Base-by-base conservation (phyloP, 2,113 vertebrate genomes). In the Sorex fumeus region DNA sequence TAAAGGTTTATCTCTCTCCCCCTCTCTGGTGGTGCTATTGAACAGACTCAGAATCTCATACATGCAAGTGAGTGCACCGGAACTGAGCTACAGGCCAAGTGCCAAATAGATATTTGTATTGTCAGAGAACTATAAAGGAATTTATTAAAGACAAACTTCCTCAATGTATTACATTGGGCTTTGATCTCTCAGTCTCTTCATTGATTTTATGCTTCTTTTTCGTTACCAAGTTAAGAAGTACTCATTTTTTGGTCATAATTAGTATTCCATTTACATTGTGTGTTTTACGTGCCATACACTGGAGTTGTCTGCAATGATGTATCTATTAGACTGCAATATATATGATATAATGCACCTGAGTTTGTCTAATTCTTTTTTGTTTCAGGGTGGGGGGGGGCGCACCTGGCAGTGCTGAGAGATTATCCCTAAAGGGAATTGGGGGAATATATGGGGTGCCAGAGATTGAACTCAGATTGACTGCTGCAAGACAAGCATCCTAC, bases 81-180 rank as follows among this genome's bases (percentile, higher is more conserved):
- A 71, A 60, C 21, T 19, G 57, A 60, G 21, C 57, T 60, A 60
- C 21, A 23, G 15, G 4, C 57, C 6, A 60, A 60, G 5, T 23
- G 18, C 21, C 18, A 60, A 60, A 23, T 60, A 23, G 21, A 60
- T 60, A 60, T 21, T 60, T 60, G 23, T 23, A 79, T 34, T 88
- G 11, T 82, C 34, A 60, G 28, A 69, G 23, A 84, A 47, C 85
- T 75, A 64, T 75, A 81, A 95, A 91, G 70, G 15, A 70, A 84
- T 91, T 91, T 89, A 32, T 36, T 72, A 87, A 67, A 84, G 43
- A 66, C 18, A 87, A 74, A 67, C 6, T 32, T 84, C 1, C 85
- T 94, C 50, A 47, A 62, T 28, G 62, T 43, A 76, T 82, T 18
- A 25, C 30, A 34, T 23, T 12, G 62, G 36, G n/a, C 0, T 11